Percentiles rank a stretch among this genome's conserved stretches.
phyloP scores from a whole-genome alignment of 2,888 invertebrate species.

The Trachelus tabidus region DNA sequence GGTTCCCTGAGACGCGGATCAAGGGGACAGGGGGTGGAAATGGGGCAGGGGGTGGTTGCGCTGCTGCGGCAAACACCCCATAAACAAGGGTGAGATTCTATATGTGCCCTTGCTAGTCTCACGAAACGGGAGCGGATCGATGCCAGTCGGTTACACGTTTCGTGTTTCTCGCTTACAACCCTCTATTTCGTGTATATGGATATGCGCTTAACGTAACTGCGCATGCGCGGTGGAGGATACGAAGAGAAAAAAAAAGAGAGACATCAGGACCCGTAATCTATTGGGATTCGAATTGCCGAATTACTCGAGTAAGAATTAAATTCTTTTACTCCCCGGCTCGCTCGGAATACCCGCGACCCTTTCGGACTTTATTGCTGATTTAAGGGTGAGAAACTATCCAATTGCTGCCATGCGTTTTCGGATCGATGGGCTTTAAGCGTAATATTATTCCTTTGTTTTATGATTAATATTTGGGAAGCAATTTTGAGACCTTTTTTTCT shows the following conservation, averaged over 20 bases:
- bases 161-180: slow-evolving; percentile 1
- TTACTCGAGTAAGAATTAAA: slow-evolving; percentile 45
- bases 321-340: slow-evolving; percentile 30
- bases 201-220: neutral
- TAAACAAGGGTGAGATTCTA: slow-evolving; percentile 55
- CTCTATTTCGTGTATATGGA: slow-evolving; percentile 4
- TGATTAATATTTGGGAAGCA: neutral
- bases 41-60: slow-evolving; percentile 25
- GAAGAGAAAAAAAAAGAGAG: neutral
- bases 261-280: slow-evolving; percentile 38
- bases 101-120: slow-evolving; percentile 31
- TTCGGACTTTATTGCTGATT: slow-evolving; percentile 31
- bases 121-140: slow-evolving; percentile 21
- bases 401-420: neutral
- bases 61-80: slow-evolving; percentile 46
- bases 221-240: neutral
- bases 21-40: slow-evolving; percentile 7
- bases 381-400: slow-evolving; percentile 21
- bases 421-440: neutral
- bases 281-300: slow-evolving; percentile 41
- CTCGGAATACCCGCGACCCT: neutral
- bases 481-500: neutral
- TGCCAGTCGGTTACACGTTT: slow-evolving; percentile 18
- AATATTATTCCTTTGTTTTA: neutral
- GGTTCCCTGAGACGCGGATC: slow-evolving; percentile 24